These are phyloP conservation scores for Acleris holmiana DNA, from an alignment of 2,888 invertebrate genomes.

Conservation along the genomic window DNA sequence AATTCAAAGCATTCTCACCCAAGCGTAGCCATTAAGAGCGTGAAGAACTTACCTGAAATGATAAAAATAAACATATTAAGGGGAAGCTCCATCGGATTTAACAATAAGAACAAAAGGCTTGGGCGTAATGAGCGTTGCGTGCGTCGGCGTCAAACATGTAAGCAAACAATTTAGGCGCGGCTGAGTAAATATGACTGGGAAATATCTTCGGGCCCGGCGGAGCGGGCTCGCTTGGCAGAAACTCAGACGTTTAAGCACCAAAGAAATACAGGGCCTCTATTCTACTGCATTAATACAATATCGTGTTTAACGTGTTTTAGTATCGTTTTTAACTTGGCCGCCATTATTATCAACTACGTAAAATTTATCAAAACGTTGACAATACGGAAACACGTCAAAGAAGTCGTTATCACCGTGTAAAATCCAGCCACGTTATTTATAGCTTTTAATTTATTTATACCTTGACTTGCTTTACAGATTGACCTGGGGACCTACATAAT, in stretches of 20 bases:
- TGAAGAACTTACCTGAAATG: slow-evolving; percentile 77
- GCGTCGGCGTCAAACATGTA: slow-evolving; percentile 83
- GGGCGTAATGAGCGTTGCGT: slow-evolving; percentile 82
- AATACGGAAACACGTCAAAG: too few relatives aligned
- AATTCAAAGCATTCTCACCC: slow-evolving; percentile 70
- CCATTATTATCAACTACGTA: too few relatives aligned
- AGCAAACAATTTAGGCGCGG: slow-evolving; percentile 83
- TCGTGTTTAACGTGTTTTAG: too few relatives aligned
- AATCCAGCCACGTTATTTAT: too few relatives aligned
- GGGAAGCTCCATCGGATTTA: slow-evolving; percentile 73
- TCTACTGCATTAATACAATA: too few relatives aligned
- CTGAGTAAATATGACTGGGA: slow-evolving; percentile 82
- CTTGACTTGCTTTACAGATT: too few relatives aligned
- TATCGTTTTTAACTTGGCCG: too few relatives aligned
- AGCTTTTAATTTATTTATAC: too few relatives aligned
- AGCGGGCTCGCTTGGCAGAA: slow-evolving; percentile 42
- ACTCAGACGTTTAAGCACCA: slow-evolving; percentile 1
- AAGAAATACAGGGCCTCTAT: too few relatives aligned
- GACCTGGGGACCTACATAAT: too few relatives aligned
- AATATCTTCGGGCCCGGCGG: slow-evolving; percentile 77
- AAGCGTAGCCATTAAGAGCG: slow-evolving; percentile 67
- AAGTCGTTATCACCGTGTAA: too few relatives aligned
- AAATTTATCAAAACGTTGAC: too few relatives aligned
- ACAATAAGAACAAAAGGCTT: slow-evolving; percentile 80
- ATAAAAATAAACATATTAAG: slow-evolving; percentile 78